These are phyloP conservation scores for Anticlea derivata DNA, from an alignment of 2,888 invertebrate species.

Conservation along the genomic window DNA sequence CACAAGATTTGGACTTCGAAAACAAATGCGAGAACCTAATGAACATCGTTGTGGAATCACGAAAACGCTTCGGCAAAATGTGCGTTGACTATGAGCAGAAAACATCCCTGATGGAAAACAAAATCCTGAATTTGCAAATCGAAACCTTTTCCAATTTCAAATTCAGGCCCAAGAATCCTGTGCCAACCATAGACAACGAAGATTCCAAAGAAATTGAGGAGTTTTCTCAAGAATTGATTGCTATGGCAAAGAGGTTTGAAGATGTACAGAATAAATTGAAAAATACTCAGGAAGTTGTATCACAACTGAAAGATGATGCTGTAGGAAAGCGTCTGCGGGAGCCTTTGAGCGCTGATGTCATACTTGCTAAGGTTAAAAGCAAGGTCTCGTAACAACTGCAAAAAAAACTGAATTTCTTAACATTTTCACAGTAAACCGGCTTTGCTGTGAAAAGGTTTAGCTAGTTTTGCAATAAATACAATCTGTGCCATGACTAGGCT, in stretches of 20 bases:
- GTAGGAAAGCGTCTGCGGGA: slow-evolving; percentile 51
- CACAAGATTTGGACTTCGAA: slow-evolving; percentile 51
- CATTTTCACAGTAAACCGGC: too few species aligned
- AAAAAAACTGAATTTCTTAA: too few species aligned
- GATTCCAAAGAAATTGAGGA: slow-evolving; percentile 56
- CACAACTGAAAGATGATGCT: slow-evolving; percentile 58
- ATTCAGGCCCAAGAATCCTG: slow-evolving; percentile 55
- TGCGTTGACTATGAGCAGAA: slow-evolving; percentile 68
- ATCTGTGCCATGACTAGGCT: too few species aligned
- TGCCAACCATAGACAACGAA: slow-evolving; percentile 45
- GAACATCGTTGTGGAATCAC: slow-evolving; percentile 72
- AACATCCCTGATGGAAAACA: slow-evolving; percentile 58
- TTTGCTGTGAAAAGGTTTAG: too few species aligned
- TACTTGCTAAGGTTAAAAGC: slow-evolving; percentile 57
- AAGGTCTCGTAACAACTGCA: slow-evolving; percentile 6
- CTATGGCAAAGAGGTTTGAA: slow-evolving; percentile 51
- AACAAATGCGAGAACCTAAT: slow-evolving; percentile 71
- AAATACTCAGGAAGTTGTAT: slow-evolving; percentile 56
- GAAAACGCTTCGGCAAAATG: slow-evolving; percentile 70
- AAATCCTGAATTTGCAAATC: slow-evolving; percentile 62
- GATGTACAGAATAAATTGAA: slow-evolving; percentile 48
- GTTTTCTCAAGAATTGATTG: slow-evolving; percentile 52
- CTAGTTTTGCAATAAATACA: too few species aligned
- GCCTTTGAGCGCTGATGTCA: slow-evolving; percentile 54
- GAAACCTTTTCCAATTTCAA: slow-evolving; percentile 58